A percentile compares a stretch with the other conserved stretches of the same genome.
phyloP scores from a whole-genome alignment of 2,797 vertebrate species.

The Ptychadena robeensis region DNA sequence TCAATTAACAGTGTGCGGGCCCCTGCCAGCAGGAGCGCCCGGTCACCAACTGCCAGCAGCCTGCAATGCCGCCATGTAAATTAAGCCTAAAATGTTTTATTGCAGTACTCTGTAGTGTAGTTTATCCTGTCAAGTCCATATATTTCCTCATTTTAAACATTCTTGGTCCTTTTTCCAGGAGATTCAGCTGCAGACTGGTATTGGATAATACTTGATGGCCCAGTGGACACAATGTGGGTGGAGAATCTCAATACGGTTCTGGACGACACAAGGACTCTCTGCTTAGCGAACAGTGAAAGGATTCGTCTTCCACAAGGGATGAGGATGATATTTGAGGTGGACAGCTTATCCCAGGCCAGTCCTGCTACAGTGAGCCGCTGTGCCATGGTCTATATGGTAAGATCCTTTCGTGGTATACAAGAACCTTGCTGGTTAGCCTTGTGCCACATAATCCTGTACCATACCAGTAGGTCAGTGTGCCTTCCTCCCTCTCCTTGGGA shows the following conservation, averaged over 20 bases:
- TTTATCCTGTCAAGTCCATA: no score
- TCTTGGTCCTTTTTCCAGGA: slow-evolving; percentile 42
- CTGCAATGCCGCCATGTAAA: no score
- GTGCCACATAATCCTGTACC: no score
- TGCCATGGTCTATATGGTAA: slow-evolving; percentile 72
- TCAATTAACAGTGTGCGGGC: no score
- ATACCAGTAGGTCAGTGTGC: no score
- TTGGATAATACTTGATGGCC: slow-evolving; percentile 75
- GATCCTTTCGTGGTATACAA: not conserved
- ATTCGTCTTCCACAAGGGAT: slow-evolving; percentile 67
- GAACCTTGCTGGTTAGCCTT: not conserved
- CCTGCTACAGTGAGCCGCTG: slow-evolving; percentile 69
- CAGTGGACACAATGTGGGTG: slow-evolving; percentile 71
- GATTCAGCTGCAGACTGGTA: slow-evolving; percentile 65
- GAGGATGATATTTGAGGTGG: slow-evolving; percentile 71
- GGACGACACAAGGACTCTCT: slow-evolving; percentile 70
- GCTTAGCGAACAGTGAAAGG: slow-evolving; percentile 72
- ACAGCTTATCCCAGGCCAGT: slow-evolving; percentile 67
- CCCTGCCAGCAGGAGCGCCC: no score
- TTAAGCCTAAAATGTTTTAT: no score
- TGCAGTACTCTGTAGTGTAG: no score
- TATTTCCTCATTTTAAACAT: no score
- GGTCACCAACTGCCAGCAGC: no score
- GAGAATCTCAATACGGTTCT: slow-evolving; percentile 73
- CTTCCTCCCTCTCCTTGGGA: no score